Evolutionary conservation across 2,888 invertebrate species (phyloP).

Genomic region (Meiosimyza decipiens): DNA sequence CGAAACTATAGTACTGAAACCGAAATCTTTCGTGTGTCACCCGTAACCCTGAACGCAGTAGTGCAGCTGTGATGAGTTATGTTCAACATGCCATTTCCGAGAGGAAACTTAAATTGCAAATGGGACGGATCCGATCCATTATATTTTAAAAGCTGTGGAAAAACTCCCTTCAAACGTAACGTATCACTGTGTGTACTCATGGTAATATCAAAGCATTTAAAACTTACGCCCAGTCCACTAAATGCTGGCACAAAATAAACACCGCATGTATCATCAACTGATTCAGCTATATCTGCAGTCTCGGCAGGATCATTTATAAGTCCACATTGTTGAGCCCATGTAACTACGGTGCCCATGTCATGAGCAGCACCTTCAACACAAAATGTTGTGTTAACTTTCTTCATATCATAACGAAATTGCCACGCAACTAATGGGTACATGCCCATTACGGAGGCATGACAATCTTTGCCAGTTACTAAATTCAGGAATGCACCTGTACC

Average conservation of each 20-base stretch:
- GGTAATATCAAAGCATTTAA: not conserved
- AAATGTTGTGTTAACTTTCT: slow-evolving; percentile 70
- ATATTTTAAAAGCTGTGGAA: no score
- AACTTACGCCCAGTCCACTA: slow-evolving; percentile 83
- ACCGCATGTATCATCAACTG: slow-evolving; percentile 78
- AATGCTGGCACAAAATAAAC: slow-evolving; percentile 92
- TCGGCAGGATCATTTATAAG: slow-evolving; percentile 74
- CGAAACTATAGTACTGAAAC: no score
- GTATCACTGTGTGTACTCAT: no score
- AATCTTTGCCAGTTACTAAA: slow-evolving; percentile 79
- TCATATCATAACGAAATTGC: slow-evolving; percentile 63
- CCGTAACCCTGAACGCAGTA: no score
- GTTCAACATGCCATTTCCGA: no score
- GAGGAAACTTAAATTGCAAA: no score
- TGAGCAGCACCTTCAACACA: slow-evolving; percentile 88
- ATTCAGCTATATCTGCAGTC: slow-evolving; percentile 75
- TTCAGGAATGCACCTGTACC: slow-evolving; percentile 93
- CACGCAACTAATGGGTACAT: slow-evolving; percentile 94
- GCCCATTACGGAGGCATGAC: slow-evolving; percentile 85
- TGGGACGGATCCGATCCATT: no score
- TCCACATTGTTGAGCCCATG: slow-evolving; percentile 84
- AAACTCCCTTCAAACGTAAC: no score
- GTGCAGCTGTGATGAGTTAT: no score
- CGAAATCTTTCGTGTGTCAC: no score
- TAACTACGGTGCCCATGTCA: slow-evolving; percentile 88